phyloP scores from a whole-genome alignment of 2,113 vertebrate genomes.

The Cyphomyrus plagiostoma region DNA sequence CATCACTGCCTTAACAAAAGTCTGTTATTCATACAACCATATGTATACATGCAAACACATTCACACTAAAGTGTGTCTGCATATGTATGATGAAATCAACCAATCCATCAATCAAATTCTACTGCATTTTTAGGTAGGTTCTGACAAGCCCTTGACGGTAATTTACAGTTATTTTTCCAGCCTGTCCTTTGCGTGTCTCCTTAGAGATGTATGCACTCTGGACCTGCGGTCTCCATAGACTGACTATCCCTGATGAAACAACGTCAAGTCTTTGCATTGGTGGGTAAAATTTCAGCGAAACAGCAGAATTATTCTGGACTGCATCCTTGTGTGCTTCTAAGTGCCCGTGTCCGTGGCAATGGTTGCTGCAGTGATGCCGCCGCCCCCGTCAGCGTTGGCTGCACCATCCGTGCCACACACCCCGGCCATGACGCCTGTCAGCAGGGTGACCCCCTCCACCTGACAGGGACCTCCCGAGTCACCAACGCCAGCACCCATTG shows the following conservation, averaged over 20 bases:
- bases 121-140: background rate
- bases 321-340: background rate
- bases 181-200: background rate
- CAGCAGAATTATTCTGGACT: background rate
- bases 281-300: background rate
- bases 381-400: slow-evolving; percentile 23
- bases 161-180: background rate
- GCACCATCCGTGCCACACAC: background rate
- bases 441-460: background rate
- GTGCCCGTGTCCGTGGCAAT: slow-evolving; percentile 63
- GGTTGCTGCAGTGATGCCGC: slow-evolving; percentile 45
- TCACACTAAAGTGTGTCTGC: background rate
- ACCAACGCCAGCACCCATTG: background rate
- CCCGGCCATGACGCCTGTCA: background rate
- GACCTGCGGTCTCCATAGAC: background rate
- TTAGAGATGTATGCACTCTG: background rate
- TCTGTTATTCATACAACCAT: background rate
- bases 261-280: background rate
- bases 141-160: background rate
- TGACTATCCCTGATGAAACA: background rate
- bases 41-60: background rate
- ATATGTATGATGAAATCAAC: background rate
- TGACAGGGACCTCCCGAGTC: background rate
- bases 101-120: background rate
- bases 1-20: background rate